Evolutionary conservation across 2,113 vertebrate genomes (phyloP).

Genomic region (Poecile atricapillus): DNA sequence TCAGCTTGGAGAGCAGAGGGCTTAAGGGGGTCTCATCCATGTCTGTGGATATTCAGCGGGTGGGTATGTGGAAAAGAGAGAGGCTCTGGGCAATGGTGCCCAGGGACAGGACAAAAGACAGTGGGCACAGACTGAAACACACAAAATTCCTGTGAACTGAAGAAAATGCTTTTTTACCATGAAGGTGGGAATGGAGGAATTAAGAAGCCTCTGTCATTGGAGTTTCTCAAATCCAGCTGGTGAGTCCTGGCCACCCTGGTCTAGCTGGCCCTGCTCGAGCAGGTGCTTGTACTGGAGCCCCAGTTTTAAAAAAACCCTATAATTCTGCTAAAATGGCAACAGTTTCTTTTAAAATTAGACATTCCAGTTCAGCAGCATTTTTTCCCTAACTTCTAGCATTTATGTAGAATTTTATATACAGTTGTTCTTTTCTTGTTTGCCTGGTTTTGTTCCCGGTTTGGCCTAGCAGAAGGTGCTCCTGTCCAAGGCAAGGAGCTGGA

Average conservation of each 20-base stretch:
- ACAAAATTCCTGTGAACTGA: background rate
- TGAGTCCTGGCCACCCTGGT: background rate
- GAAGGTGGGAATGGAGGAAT: background rate
- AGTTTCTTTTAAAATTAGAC: background rate
- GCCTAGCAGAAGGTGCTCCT: background rate
- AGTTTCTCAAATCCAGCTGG: background rate
- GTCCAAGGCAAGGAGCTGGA: background rate
- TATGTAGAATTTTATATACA: background rate
- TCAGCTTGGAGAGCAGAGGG: background rate
- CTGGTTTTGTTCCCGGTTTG: background rate
- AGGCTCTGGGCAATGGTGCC: background rate
- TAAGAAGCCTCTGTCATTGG: background rate
- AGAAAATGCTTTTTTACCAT: background rate
- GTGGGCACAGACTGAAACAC: background rate
- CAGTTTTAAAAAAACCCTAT: fast-evolving
- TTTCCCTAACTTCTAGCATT: background rate
- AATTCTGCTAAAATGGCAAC: background rate
- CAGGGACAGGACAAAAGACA: background rate
- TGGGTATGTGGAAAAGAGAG: background rate
- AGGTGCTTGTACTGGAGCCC: background rate
- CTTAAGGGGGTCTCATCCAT: background rate
- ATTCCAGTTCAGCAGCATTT: background rate
- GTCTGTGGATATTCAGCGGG: background rate
- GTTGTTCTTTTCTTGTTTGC: background rate
- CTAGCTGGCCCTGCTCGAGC: background rate